Evolutionary conservation across 2,888 invertebrate genomes (phyloP).

Genomic region (Linnaemya vulpina): DNA sequence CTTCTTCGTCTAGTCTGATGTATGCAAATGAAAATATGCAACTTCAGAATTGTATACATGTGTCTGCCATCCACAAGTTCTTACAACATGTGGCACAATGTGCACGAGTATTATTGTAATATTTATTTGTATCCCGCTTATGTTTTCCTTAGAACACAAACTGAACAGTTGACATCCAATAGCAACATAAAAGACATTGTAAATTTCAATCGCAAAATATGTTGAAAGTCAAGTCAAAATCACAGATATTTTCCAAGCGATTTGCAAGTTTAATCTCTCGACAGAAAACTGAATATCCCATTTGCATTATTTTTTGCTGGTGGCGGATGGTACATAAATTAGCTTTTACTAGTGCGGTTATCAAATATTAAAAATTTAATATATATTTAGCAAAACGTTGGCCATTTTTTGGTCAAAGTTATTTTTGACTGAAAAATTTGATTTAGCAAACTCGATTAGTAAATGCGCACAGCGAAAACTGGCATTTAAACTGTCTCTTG

Average conservation of each 20-base stretch:
- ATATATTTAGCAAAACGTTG: constrained; percentile 8
- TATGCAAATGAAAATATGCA: neutral
- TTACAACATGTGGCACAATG: constrained; percentile 46
- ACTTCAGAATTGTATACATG: neutral
- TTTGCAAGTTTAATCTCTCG: neutral
- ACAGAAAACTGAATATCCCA: neutral
- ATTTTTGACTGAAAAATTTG: constrained; percentile 33
- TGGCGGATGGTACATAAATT: neutral
- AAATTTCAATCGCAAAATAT: constrained; percentile 40
- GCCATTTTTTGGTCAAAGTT: neutral
- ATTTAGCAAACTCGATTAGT: constrained; percentile 6
- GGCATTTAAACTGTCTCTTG: constrained; percentile 14
- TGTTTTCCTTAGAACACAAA: constrained; percentile 22
- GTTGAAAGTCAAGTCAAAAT: constrained; percentile 14
- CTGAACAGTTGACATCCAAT: constrained; percentile 45
- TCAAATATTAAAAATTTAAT: neutral
- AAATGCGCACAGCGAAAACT: constrained; percentile 6
- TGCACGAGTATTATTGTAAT: constrained; percentile 31
- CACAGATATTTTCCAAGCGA: constrained; percentile 2
- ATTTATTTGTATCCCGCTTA: constrained; percentile 20
- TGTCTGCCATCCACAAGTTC: constrained; percentile 10
- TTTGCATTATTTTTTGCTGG: neutral
- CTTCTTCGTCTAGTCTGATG: neutral
- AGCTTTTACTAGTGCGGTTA: neutral
- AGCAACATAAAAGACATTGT: constrained; percentile 47